These are phyloP conservation scores for Naja naja DNA, from an alignment of 2,113 vertebrate species.

Conservation along the genomic window DNA sequence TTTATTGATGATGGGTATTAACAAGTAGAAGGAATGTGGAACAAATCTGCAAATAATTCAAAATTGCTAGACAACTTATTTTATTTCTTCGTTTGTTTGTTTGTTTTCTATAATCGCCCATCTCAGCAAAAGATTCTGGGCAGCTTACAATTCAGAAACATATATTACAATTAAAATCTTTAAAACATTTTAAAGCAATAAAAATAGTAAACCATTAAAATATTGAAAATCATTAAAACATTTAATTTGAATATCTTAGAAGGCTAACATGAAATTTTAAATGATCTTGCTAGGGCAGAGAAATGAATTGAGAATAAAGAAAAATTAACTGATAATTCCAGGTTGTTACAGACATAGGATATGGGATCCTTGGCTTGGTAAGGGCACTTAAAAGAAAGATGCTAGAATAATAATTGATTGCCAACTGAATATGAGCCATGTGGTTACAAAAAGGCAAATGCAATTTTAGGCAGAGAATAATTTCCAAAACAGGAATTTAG, in stretches of 20 bases:
- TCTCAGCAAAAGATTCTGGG: not conserved
- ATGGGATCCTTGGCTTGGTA: not conserved
- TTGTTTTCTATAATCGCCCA: not conserved
- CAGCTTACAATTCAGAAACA: not conserved
- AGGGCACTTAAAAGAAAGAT: not conserved
- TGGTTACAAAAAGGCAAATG: not conserved
- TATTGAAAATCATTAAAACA: not conserved
- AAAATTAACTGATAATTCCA: not conserved
- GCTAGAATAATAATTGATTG: not conserved
- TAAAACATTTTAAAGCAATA: not conserved
- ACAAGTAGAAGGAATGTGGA: not conserved
- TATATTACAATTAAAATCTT: not conserved
- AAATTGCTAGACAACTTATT: not conserved
- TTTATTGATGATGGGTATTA: not conserved
- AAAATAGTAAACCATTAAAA: not conserved
- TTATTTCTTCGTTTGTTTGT: not conserved
- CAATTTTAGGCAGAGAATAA: not conserved
- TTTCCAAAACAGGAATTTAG: not conserved
- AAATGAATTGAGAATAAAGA: not conserved
- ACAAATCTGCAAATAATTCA: not conserved
- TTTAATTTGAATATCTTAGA: not conserved
- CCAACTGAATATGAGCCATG: not conserved
- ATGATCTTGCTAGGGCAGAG: not conserved
- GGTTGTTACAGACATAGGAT: not conserved
- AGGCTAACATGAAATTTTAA: not conserved